Conservation (phyloP, 2,113 vertebrate species). For the Carollia perspicillata region DNA sequence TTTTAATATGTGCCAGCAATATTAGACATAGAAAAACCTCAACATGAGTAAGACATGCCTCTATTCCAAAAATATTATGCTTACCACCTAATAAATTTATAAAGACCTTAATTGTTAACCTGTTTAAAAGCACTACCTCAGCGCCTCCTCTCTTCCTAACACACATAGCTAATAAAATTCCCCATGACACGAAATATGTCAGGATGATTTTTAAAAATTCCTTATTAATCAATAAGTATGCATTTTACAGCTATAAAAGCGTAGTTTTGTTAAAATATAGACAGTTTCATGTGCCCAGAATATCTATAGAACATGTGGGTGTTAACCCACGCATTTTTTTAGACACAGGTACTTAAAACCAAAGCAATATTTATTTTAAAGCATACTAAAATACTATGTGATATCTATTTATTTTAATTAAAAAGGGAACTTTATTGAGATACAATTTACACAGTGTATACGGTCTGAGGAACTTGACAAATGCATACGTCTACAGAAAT, state of each 20-base stretch:
- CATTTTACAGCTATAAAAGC: neutral
- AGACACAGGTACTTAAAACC: neutral
- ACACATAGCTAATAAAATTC: neutral
- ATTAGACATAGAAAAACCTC: neutral
- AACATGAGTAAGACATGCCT: neutral
- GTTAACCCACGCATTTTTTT: neutral
- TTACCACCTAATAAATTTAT: neutral
- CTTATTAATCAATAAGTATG: neutral
- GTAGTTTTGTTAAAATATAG: neutral
- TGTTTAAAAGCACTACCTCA: neutral
- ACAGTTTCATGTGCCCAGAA: neutral
- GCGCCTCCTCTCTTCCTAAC: neutral
- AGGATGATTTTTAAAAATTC: neutral
- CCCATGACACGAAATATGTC: neutral
- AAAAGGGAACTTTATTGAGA: neutral
- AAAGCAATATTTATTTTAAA: slow-evolving; percentile 33
- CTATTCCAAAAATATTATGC: neutral
- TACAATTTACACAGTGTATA: neutral
- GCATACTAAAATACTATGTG: neutral
- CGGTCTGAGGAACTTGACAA: neutral
- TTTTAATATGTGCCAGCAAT: neutral
- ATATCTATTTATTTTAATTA: neutral
- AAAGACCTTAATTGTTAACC: neutral
- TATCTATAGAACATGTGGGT: neutral
- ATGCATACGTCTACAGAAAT: neutral